A percentile compares a stretch with the other conserved stretches of the same genome.
These are phyloP conservation scores for Cataglyphis cursor DNA, from an alignment of 2,888 invertebrate species.

Conservation along the genomic window DNA sequence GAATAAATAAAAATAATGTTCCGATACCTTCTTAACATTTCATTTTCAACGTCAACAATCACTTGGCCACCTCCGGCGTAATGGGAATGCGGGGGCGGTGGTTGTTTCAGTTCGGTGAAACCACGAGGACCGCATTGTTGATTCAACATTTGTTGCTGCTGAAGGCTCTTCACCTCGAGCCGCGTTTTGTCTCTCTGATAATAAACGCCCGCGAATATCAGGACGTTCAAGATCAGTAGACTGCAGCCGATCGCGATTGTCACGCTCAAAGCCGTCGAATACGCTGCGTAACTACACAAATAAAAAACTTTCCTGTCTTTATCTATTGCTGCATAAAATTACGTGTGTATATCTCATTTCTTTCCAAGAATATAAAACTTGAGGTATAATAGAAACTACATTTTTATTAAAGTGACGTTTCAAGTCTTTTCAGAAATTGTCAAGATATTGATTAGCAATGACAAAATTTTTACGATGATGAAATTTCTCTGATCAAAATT, in stretches of 20 bases:
- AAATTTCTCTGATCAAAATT: background rate
- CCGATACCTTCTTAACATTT: constrained; percentile 87
- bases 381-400: background rate
- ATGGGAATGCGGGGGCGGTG: constrained; percentile 92
- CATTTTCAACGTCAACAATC: constrained; percentile 94
- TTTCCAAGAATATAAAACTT: background rate
- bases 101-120: constrained; percentile 84
- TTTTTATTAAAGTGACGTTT: background rate
- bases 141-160: constrained; percentile 92
- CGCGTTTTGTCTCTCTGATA: constrained; percentile 95
- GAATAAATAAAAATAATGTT: constrained; percentile 17
- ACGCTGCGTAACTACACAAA: constrained; percentile 88
- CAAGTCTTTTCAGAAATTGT: background rate
- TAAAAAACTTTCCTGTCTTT: background rate
- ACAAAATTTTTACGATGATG: background rate
- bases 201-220: constrained; percentile 97
- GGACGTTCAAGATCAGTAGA: constrained; percentile 95
- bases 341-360: background rate
- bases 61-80: constrained; percentile 94
- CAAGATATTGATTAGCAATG: background rate
- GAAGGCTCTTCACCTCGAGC: constrained; percentile 92
- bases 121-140: constrained; percentile 91
- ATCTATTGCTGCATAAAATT: background rate
- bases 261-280: constrained; percentile 96
- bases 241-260: constrained; percentile 98